Evolutionary conservation across 2,888 invertebrate species (phyloP).

Genomic region (Apotomis turbidana): DNA sequence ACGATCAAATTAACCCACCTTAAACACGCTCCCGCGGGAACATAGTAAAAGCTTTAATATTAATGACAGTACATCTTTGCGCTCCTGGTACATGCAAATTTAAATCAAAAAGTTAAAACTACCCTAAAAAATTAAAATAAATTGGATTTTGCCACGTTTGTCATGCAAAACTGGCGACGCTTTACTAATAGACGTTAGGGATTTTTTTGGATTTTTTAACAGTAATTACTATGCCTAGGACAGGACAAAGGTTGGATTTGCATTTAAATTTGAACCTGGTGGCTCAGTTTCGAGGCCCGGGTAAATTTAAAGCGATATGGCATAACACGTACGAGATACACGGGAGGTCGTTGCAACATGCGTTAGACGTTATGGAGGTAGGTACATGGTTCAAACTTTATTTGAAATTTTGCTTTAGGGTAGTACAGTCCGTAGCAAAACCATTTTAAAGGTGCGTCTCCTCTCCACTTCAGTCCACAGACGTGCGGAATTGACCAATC

Average conservation of each 20-base stretch:
- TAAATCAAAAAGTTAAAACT: conserved; percentile 53
- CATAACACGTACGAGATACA: conserved; percentile 31
- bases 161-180: conserved; percentile 70
- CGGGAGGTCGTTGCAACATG: conserved; percentile 1
- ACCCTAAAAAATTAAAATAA: conserved; percentile 62
- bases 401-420: neutral
- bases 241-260: conserved; percentile 69
- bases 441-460: too few species aligned
- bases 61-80: conserved; percentile 60
- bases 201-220: conserved; percentile 55
- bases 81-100: conserved; percentile 67
- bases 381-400: too few species aligned
- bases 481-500: too few species aligned
- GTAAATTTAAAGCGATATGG: conserved; percentile 44
- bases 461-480: too few species aligned
- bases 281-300: conserved; percentile 46
- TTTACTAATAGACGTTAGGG: conserved; percentile 43
- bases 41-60: conserved; percentile 74
- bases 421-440: neutral
- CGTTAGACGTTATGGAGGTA: too few species aligned
- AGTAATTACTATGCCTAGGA: conserved; percentile 63
- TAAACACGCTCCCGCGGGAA: conserved; percentile 53
- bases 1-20: conserved; percentile 37
- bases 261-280: conserved; percentile 71
- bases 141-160: conserved; percentile 67